Conservation (phyloP, 1,140 invertebrate genomes). For the Drosophila hydei region DNA sequence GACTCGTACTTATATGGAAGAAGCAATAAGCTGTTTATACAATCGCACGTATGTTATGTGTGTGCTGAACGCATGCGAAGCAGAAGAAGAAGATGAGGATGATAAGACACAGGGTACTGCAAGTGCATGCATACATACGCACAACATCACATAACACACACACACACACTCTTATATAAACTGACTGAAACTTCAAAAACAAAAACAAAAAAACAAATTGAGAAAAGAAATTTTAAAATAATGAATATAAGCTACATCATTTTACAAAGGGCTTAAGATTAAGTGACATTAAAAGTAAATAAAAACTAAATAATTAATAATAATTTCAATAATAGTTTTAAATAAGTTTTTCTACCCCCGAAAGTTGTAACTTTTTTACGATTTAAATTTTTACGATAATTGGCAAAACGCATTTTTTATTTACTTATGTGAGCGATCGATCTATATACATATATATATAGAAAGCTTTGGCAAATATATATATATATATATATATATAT, state of each 20-base stretch:
- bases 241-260: constrained; percentile 35
- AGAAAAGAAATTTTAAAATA: constrained; percentile 42
- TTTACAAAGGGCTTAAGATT: constrained; percentile 51
- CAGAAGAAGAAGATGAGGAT: background rate
- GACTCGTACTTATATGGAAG: constrained; percentile 30
- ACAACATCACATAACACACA: constrained; percentile 23
- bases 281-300: constrained; percentile 47
- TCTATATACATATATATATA: constrained; percentile 2
- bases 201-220: constrained; percentile 32
- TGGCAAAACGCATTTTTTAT: constrained; percentile 70
- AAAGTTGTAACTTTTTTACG: constrained; percentile 76
- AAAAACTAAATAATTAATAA: constrained; percentile 49
- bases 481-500: constrained; percentile 11
- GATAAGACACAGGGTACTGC: background rate
- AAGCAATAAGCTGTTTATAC: constrained; percentile 76
- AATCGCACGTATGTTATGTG: constrained; percentile 50
- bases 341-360: constrained; percentile 80
- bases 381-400: constrained; percentile 70
- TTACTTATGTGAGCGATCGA: constrained; percentile 21
- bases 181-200: constrained; percentile 53
- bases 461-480: constrained; percentile 2
- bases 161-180: constrained; percentile 45
- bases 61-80: background rate
- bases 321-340: constrained; percentile 80
- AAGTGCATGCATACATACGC: constrained; percentile 12